phyloP scores from a whole-genome alignment of 2,888 invertebrate genomes.

The Pachydiplax longipennis region DNA sequence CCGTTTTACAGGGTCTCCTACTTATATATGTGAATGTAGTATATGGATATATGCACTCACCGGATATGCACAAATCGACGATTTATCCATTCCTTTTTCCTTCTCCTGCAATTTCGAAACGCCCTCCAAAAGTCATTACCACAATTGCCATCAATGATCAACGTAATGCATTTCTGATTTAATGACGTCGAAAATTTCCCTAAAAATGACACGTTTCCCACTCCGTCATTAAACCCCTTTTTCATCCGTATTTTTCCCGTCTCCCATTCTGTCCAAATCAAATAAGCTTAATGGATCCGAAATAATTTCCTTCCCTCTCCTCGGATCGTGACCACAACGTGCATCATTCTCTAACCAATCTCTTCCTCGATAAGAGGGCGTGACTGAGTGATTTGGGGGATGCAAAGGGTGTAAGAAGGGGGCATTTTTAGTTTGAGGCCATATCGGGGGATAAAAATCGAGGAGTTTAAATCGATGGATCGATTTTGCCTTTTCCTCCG shows the following conservation, averaged over 20 bases:
- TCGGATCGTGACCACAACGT: neutral
- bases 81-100: neutral
- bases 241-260: neutral
- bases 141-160: conserved; percentile 43
- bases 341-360: neutral
- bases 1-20: no score
- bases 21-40: no score
- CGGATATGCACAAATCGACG: neutral
- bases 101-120: neutral
- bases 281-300: conserved; percentile 43
- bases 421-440: neutral
- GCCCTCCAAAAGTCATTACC: conserved; percentile 36
- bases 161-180: conserved; percentile 45
- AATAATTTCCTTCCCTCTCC: conserved; percentile 2
- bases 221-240: neutral
- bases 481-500: neutral
- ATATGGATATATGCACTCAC: neutral
- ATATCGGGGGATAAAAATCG: conserved; percentile 22
- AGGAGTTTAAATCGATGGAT: conserved; percentile 15
- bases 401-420: neutral
- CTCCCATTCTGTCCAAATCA: conserved; percentile 3
- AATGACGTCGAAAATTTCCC: conserved; percentile 38
- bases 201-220: conserved; percentile 39
- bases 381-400: neutral
- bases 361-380: neutral